Conservation (phyloP, 2,113 vertebrate species). For the Equus quagga region DNA sequence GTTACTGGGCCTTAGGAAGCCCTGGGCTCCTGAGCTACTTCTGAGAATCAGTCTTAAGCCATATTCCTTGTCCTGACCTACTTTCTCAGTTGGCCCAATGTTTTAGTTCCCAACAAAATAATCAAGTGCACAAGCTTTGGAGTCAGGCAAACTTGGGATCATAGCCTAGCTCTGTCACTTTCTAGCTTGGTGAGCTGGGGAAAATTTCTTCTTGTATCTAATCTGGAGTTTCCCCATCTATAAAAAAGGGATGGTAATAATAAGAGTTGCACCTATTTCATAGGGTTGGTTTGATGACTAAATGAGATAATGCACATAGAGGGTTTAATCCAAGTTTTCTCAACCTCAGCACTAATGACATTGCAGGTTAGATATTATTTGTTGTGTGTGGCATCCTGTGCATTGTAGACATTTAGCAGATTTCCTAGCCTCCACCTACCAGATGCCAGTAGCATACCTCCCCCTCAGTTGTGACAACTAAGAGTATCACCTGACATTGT, state of each 20-base stretch:
- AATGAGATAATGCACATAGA: neutral
- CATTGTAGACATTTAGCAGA: neutral
- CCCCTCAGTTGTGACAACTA: neutral
- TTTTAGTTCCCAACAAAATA: neutral
- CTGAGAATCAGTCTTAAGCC: neutral
- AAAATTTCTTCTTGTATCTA: neutral
- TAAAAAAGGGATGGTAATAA: neutral
- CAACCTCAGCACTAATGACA: neutral
- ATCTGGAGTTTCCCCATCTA: neutral
- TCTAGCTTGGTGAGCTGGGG: neutral
- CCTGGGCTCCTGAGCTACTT: neutral
- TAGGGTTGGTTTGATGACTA: neutral
- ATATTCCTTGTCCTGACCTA: neutral
- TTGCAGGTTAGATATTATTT: neutral
- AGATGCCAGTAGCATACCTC: neutral
- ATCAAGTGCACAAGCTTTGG: neutral
- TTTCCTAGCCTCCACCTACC: neutral
- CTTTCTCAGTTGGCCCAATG: neutral
- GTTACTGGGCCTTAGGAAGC: neutral
- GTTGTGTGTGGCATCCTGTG: neutral
- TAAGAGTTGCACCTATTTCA: neutral
- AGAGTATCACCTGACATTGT: neutral
- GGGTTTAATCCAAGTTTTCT: constrained; percentile 19
- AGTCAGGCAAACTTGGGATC: neutral
- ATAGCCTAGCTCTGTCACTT: neutral